Evolutionary conservation across 2,113 vertebrate species (phyloP), one percentile per base, ranked within the genome.

Genomic region (Aptenodytes patagonicus): DNA sequence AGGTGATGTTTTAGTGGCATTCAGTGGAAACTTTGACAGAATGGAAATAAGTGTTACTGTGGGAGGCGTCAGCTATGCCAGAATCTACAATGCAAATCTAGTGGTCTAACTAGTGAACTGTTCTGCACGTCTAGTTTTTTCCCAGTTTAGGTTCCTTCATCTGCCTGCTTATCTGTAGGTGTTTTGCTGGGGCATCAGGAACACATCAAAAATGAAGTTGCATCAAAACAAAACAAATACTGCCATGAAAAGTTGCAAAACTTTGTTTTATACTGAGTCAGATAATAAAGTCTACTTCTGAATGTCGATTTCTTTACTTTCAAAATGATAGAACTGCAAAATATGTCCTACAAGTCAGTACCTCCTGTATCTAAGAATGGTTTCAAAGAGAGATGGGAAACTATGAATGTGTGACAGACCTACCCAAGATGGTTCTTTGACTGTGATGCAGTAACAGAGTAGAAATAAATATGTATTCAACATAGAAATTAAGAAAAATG

Each of bases 221-320:
- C 26, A 38, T 12, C 40, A 24, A 68, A 73, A 29, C 6, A 55
- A 83, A 65, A 29, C 6, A 55, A 83, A 65, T n/a, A 17, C 46
- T 60, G 44, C 32, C 8, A 3, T 1, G 4, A 25, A 58, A 90
- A 88, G 20, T 3, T 55, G 75, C 31, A 52, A 18, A 90, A 20
- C 3, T n/a, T 58, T 34, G 31, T 17, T 49, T 68, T 44, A 5
- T n/a, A 62, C 28, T 0, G 2, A 40, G 8, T 62, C 3, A 0
- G 26, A 34, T 76, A 66, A 64, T 38, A 9, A 87, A 92, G 11
- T 16, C 1, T 0, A 24, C 8, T 76, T 51, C 51, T 70, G 58
- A 70, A 61, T 18, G 26, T 24, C 8, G 13, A 32, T 76, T 86
- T 80, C 9, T 77, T 83, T 77, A 25, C 24, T 86, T 57, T 78